Conservation (phyloP, 2,113 vertebrate species). For the Columbina picui region DNA sequence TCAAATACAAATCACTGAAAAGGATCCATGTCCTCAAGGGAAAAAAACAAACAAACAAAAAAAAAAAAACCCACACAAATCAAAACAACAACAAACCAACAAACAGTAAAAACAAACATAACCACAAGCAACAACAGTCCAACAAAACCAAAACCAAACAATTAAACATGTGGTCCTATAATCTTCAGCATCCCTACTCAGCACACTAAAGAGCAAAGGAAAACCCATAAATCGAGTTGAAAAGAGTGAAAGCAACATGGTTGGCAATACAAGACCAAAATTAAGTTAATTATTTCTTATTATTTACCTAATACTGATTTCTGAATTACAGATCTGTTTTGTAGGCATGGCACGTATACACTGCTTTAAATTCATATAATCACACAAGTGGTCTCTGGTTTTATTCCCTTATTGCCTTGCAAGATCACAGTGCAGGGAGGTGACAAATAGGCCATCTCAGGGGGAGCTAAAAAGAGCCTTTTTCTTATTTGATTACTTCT, state of each 20-base stretch:
- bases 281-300: not conserved
- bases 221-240: not conserved
- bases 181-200: not conserved
- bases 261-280: not conserved
- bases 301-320: not conserved
- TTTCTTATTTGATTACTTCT: slow-evolving; percentile 19
- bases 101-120: too few species aligned
- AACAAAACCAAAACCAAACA: not conserved
- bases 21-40: not conserved
- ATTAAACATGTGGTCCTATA: not conserved
- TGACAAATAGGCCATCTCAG: not conserved
- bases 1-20: not conserved
- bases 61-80: too few species aligned
- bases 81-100: too few species aligned
- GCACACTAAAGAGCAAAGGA: not conserved
- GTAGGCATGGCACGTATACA: not conserved
- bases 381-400: not conserved
- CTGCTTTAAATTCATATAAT: not conserved
- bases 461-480: not conserved
- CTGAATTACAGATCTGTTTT: not conserved
- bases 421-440: not conserved
- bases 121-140: too few species aligned
- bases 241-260: not conserved
- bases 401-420: not conserved
- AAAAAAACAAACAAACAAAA: not conserved